phyloP scores from a whole-genome alignment of 1,140 invertebrate species.

The Caerostris extrusa region DNA sequence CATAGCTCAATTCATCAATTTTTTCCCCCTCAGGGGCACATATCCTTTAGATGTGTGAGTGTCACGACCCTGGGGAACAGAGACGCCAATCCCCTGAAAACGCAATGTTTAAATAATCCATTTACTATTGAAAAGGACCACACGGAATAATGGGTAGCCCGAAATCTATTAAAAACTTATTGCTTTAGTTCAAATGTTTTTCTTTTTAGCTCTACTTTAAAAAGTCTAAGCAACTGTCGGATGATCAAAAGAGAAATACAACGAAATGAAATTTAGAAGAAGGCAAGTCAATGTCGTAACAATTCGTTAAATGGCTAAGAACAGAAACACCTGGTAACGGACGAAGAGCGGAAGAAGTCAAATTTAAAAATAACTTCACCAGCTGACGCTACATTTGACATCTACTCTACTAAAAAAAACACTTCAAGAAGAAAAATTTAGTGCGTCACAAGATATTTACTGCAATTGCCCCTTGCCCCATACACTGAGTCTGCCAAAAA shows the following conservation, averaged over 20 bases:
- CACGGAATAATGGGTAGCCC: no score
- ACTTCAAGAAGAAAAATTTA: background rate
- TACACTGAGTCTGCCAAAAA: background rate
- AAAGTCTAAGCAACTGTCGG: background rate
- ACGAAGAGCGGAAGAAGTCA: background rate
- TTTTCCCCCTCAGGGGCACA: no score
- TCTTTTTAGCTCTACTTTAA: fast-evolving
- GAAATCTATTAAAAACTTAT: no score
- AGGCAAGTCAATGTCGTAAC: background rate
- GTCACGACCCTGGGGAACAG: no score
- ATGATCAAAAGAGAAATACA: background rate
- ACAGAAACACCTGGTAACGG: background rate
- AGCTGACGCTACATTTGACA: background rate
- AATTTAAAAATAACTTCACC: background rate
- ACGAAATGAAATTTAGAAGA: background rate
- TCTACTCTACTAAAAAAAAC: background rate
- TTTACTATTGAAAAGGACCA: no score
- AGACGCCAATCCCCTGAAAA: no score
- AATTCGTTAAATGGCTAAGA: background rate
- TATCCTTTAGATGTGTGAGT: no score
- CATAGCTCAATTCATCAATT: no score
- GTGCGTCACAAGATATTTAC: background rate
- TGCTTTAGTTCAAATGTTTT: no score
- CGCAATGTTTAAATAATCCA: no score
- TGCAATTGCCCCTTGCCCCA: background rate